Conservation (phyloP, 2,113 vertebrate genomes). For the Nycticebus coucang region DNA sequence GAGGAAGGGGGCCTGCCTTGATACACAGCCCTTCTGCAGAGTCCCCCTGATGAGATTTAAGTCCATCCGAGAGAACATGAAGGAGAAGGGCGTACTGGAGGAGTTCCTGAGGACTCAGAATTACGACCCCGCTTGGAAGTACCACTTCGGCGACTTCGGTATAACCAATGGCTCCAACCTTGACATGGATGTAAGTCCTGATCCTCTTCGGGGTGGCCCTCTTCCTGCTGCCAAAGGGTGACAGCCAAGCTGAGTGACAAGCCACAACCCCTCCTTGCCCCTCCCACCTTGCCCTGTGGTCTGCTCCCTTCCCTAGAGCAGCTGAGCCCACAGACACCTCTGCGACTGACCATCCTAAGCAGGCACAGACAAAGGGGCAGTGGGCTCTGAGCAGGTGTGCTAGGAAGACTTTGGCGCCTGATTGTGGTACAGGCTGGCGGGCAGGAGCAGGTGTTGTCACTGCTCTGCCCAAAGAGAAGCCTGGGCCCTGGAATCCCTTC, state of each 20-base stretch:
- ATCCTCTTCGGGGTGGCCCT: fast-evolving
- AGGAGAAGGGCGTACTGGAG: constrained; percentile 83
- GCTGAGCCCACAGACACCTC: background rate
- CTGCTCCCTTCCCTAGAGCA: background rate
- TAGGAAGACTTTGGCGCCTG: background rate
- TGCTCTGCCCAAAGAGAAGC: background rate
- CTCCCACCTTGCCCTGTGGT: background rate
- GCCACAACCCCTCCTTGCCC: too few species aligned
- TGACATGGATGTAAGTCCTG: constrained; percentile 88
- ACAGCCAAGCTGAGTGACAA: background rate
- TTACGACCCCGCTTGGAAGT: constrained; percentile 81
- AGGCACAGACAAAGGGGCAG: background rate
- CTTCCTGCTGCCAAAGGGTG: background rate
- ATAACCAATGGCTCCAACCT: constrained; percentile 54
- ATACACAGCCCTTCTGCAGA: constrained; percentile 72
- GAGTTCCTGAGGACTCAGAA: constrained; percentile 80
- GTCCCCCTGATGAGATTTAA: constrained; percentile 84
- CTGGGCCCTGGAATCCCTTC: background rate
- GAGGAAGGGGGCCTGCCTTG: background rate
- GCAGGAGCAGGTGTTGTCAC: background rate
- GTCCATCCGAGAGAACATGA: constrained; percentile 86
- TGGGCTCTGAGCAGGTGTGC: background rate
- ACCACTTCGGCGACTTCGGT: background rate
- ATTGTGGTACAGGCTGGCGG: background rate
- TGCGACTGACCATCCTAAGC: background rate